These are phyloP conservation scores for Himalopsyche kuldschensis DNA, from an alignment of 2,888 invertebrate genomes.

Conservation along the genomic window DNA sequence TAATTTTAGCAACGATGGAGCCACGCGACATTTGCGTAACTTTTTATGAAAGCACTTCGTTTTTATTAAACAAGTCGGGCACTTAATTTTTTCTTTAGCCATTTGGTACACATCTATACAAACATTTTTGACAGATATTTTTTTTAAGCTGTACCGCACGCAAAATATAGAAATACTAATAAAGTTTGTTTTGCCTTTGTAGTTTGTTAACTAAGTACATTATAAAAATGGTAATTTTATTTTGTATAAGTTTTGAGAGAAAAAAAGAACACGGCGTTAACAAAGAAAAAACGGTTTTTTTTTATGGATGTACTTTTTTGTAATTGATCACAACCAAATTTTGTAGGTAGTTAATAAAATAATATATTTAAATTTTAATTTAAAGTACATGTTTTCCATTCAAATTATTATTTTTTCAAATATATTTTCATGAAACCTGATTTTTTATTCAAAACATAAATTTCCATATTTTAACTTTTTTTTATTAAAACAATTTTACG, in stretches of 20 bases:
- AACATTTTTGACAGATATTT: not conserved
- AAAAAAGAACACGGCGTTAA: not conserved
- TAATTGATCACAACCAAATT: not conserved
- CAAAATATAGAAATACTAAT: not conserved
- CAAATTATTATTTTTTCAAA: too few relatives aligned
- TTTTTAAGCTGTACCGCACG: not conserved
- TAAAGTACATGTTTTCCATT: too few relatives aligned
- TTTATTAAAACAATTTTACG: too few relatives aligned
- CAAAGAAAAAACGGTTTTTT: not conserved
- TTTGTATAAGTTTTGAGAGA: not conserved
- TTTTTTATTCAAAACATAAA: too few relatives aligned
- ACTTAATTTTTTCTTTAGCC: not conserved
- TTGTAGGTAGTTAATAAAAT: not conserved
- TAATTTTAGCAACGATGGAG: slow-evolving; percentile 15
- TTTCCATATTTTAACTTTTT: too few relatives aligned
- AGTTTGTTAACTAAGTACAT: not conserved
- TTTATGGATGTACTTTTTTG: not conserved
- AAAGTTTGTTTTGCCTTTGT: not conserved
- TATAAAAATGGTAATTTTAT: not conserved
- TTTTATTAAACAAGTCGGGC: not conserved
- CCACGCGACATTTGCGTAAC: slow-evolving; percentile 29
- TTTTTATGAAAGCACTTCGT: not conserved
- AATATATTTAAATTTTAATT: too few relatives aligned
- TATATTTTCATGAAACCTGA: too few relatives aligned
- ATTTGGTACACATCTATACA: not conserved